Percentiles rank a stretch among this genome's conserved stretches.
Evolutionary conservation across 2,888 invertebrate genomes (phyloP).

Genomic region (Ochlodes sylvanus): DNA sequence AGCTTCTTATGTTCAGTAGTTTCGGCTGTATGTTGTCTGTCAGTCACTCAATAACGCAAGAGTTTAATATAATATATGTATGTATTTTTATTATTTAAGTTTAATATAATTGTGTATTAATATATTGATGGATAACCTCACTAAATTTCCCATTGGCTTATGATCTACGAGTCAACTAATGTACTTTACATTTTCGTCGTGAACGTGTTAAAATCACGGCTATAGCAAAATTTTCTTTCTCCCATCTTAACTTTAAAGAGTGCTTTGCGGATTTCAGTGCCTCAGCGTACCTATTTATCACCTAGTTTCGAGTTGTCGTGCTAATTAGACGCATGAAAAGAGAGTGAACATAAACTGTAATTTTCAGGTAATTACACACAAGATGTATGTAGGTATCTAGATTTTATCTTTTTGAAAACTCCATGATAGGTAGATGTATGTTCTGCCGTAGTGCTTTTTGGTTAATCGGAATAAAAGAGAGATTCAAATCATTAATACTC

Average conservation of each 20-base stretch:
- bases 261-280: conserved; percentile 31
- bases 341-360: conserved; percentile 47
- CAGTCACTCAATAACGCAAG: too few species aligned
- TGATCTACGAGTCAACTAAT: background rate
- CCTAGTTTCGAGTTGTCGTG: conserved; percentile 45
- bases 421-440: too few species aligned
- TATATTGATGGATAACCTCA: too few species aligned
- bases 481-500: too few species aligned
- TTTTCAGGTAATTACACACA: conserved; percentile 43
- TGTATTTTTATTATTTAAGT: too few species aligned
- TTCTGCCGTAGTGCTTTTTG: too few species aligned
- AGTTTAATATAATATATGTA: too few species aligned
- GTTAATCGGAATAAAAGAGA: too few species aligned
- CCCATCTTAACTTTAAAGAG: conserved; percentile 24
- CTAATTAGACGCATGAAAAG: conserved; percentile 45
- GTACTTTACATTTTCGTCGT: background rate
- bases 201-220: background rate
- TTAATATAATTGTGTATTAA: too few species aligned
- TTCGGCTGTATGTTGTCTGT: too few species aligned
- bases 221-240: conserved; percentile 26
- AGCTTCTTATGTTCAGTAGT: too few species aligned
- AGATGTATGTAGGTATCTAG: background rate
- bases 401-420: too few species aligned
- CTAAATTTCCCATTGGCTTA: background rate
- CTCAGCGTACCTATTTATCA: conserved; percentile 43